Base-by-base conservation (phyloP, 2,888 invertebrate species). In the Parasteatoda lunata region DNA sequence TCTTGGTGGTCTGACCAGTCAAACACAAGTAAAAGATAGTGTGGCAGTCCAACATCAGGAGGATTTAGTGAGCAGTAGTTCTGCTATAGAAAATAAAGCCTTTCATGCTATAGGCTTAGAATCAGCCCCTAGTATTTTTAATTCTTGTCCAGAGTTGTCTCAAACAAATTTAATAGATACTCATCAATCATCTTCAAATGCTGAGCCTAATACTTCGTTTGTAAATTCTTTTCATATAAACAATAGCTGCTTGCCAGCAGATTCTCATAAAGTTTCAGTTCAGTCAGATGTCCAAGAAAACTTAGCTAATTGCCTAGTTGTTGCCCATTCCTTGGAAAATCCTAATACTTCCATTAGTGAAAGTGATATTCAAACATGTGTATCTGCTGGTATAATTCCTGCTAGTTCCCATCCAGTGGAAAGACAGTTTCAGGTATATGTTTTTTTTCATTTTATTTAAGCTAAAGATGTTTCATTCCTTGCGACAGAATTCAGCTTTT, bases 361-460 rank as follows among this genome's bases (percentile, higher is more conserved):
- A 3, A 65, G 45, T 79, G 84, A 70, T 68, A 59, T 79, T 3
- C 69, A 71, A 30, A 47, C 72, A 66, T 78, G 77, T 48, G 49
- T 78, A 49, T 49, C 73, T 1, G 52, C 77, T 69, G 78, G 68
- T 30, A 49, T 66, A 4, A 75, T 15, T 70, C 30, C 72, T 30
- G 76, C 5, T 7, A 69, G 52, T 11, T 30, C 47, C 47, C 59
- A 11, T 45, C 45, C 64, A 45, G 84, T 79, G 54, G 76, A 75
- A 76, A 75, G 79, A 76, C 73, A 75, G 15, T 65, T 70, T 70
- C 69, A 79, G 65, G 84, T 85, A 73, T 70, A n/a, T 30, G 11
- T 45, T 45, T 59, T 52, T 54, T 4, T 9, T 49, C 54, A 64
- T 78, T 3, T 71, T 75, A 6, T 13, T 4, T 30, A 30, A 30